Percentiles rank a stretch among this genome's conserved stretches.
phyloP scores from a whole-genome alignment of 2,797 vertebrate species.

The Dallia pectoralis region DNA sequence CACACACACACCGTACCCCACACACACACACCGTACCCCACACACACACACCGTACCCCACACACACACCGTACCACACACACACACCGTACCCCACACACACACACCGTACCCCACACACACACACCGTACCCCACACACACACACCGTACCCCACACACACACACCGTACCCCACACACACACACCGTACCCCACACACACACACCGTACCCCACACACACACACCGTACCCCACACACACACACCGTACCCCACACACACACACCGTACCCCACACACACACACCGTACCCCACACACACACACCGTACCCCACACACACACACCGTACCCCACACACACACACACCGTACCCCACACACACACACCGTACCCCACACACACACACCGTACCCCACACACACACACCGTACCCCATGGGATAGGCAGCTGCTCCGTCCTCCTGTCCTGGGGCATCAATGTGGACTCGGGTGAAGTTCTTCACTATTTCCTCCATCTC shows the following conservation, averaged over 20 bases:
- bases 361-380: background rate
- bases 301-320: background rate
- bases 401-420: constrained; percentile 66
- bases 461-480: constrained; percentile 87
- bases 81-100: background rate
- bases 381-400: constrained; percentile 1
- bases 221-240: background rate
- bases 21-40: background rate
- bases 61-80: background rate
- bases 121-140: constrained; percentile 11
- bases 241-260: background rate
- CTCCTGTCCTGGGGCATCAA: constrained; percentile 88
- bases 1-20: background rate
- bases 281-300: background rate
- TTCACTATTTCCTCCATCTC: constrained; percentile 95
- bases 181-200: background rate
- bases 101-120: background rate
- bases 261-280: constrained; percentile 5
- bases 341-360: background rate
- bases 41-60: background rate
- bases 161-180: background rate
- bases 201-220: constrained; percentile 7
- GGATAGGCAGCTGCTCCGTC: constrained; percentile 82
- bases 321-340: constrained; percentile 5
- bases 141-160: background rate